These are phyloP conservation scores for Thymelicus lineola DNA, from an alignment of 2,888 invertebrate species.

Conservation along the genomic window DNA sequence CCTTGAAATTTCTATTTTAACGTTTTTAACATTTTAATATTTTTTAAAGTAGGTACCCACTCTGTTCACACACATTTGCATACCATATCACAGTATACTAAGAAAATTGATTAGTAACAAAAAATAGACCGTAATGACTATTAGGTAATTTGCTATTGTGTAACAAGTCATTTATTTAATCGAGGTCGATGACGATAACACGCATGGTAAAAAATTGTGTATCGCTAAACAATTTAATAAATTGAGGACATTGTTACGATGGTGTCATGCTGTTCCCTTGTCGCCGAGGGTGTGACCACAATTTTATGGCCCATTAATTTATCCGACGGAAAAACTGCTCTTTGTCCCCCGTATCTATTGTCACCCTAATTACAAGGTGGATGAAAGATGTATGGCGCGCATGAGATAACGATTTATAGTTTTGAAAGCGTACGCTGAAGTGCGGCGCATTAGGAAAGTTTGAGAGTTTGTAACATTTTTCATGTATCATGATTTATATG, in stretches of 20 bases:
- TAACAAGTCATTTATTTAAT: neutral
- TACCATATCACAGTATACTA: too few relatives aligned
- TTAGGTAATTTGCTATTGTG: neutral
- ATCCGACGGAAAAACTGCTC: slow-evolving; percentile 8
- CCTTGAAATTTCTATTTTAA: too few relatives aligned
- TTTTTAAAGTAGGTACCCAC: too few relatives aligned
- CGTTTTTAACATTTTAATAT: too few relatives aligned
- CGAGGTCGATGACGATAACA: neutral
- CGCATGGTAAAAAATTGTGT: slow-evolving; percentile 10
- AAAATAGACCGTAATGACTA: neutral
- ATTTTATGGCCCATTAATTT: slow-evolving; percentile 32
- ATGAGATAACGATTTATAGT: slow-evolving; percentile 29
- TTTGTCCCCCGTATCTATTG: slow-evolving; percentile 27
- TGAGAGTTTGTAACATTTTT: neutral
- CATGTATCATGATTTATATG: slow-evolving; percentile 9
- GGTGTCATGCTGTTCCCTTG: slow-evolving; percentile 16
- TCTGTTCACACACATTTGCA: too few relatives aligned
- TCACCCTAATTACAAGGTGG: slow-evolving; percentile 32
- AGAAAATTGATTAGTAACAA: too few relatives aligned
- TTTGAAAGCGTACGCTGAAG: slow-evolving; percentile 15
- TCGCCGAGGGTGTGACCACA: slow-evolving; percentile 13
- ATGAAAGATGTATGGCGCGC: slow-evolving; percentile 19
- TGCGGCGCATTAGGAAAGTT: slow-evolving; percentile 18
- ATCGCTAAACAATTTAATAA: slow-evolving; percentile 24
- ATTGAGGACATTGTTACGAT: slow-evolving; percentile 13